Base-by-base conservation (phyloP, 2,888 invertebrate species). In the Dorcus parallelipipedus region DNA sequence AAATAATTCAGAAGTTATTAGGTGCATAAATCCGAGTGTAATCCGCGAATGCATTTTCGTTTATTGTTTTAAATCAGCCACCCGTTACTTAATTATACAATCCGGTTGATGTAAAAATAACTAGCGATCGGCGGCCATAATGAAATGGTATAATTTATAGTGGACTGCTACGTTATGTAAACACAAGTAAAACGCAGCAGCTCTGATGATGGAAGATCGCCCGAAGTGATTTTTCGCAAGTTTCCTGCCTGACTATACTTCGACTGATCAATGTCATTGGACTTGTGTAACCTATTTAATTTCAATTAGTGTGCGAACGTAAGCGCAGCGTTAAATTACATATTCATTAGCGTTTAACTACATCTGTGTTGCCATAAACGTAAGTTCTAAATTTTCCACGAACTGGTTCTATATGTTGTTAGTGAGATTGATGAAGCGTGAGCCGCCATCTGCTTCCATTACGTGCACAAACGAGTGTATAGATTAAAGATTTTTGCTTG, bases 381-480 rank as follows among this genome's bases (percentile, higher is more conserved):
- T 42, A 42, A 23, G 47, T 47, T 23, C 9, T 47, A 47, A 14
- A 47, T 17, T 9, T 33, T 45, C 9, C 45, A 45, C 20, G 51
- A 14, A 23, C 49, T 20, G 39, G 50, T 56, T 63, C 66, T 66
- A 63, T 66, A 63, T 65, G 63, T 67, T 66, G 64, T 64, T 55
- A 51, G 56, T 51, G 63, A 66, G 66, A 68, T 68, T 68, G 67
- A 68, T 67, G 68, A 64, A 67, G 65, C 68, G 62, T 62, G 62
- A 65, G 65, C 63, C 64, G 65, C 64, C 65, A 66, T 65, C 65
- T 64, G 14, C 33, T 49, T 49, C 38, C 33, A 17, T 38, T 49
- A 49, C 49, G 14, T 9, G 38, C 9, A 58, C 49, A 49, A 58
- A 58, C 57, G 52, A 52, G 49, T 43, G 56, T 42, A 38, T 56